These are phyloP conservation scores for Hemibagrus guttatus DNA, from an alignment of 2,797 vertebrate species.

Conservation along the genomic window DNA sequence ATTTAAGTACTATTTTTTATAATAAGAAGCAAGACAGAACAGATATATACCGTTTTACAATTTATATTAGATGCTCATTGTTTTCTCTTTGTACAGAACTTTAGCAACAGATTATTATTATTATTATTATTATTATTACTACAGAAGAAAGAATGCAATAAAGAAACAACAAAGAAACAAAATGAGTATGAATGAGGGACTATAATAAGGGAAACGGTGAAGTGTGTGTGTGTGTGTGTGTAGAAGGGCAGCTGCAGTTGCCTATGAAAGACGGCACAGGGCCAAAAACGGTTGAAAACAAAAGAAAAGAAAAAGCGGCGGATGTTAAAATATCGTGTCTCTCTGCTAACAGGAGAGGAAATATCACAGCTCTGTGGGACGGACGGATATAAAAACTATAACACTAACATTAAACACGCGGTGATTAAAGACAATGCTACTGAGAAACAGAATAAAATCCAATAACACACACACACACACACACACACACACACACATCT, in stretches of 20 bases:
- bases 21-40: background rate
- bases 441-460: background rate
- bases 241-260: slow-evolving; percentile 54
- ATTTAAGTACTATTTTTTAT: background rate
- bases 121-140: background rate
- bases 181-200: background rate
- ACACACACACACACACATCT: background rate
- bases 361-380: background rate
- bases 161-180: background rate
- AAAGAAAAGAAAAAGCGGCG: background rate
- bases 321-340: background rate
- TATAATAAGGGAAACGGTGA: background rate
- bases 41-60: background rate
- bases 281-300: slow-evolving; percentile 18
- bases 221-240: slow-evolving; percentile 36
- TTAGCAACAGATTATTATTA: background rate
- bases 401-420: background rate
- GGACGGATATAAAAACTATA: background rate
- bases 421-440: background rate
- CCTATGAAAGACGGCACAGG: slow-evolving; percentile 34
- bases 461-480: background rate
- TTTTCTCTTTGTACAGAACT: background rate
- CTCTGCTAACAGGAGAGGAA: no score
- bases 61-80: background rate
- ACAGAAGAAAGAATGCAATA: slow-evolving; percentile 50